A percentile compares a stretch with the other conserved stretches of the same genome.
phyloP scores from a whole-genome alignment of 2,797 vertebrate species.

The Sarcoramphus papa region DNA sequence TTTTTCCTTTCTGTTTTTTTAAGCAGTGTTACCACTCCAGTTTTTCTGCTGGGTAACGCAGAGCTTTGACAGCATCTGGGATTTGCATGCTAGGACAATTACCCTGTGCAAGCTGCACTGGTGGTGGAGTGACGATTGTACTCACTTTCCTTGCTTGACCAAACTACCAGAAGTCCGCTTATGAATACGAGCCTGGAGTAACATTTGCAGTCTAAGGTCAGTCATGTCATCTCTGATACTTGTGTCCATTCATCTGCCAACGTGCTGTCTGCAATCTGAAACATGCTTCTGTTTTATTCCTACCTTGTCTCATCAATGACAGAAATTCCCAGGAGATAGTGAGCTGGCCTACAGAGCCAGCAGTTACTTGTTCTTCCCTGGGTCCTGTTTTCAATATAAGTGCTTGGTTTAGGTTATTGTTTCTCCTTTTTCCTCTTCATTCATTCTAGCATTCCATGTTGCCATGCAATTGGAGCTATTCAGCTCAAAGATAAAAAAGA shows the following conservation, averaged over 20 bases:
- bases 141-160: background rate
- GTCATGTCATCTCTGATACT: background rate
- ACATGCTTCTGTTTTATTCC: background rate
- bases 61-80: background rate
- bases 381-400: constrained; percentile 55
- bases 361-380: constrained; percentile 14
- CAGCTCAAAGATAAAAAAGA: constrained; percentile 49
- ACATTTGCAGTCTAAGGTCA: background rate
- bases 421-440: constrained; percentile 35
- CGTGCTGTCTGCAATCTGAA: background rate
- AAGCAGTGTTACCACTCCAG: background rate
- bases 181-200: background rate
- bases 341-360: background rate
- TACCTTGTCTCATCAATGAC: background rate
- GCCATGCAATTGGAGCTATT: constrained; percentile 41
- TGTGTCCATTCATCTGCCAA: background rate
- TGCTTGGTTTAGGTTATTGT: constrained; percentile 58
- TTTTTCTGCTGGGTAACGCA: background rate
- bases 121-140: background rate
- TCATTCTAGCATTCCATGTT: constrained; percentile 55
- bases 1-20: background rate
- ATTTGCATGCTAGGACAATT: background rate
- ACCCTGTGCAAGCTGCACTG: background rate
- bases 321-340: background rate
- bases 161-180: background rate